Evolutionary conservation across 2,888 invertebrate species (phyloP), one percentile per base, ranked within the genome.

Genomic region (Thyatira batis): DNA sequence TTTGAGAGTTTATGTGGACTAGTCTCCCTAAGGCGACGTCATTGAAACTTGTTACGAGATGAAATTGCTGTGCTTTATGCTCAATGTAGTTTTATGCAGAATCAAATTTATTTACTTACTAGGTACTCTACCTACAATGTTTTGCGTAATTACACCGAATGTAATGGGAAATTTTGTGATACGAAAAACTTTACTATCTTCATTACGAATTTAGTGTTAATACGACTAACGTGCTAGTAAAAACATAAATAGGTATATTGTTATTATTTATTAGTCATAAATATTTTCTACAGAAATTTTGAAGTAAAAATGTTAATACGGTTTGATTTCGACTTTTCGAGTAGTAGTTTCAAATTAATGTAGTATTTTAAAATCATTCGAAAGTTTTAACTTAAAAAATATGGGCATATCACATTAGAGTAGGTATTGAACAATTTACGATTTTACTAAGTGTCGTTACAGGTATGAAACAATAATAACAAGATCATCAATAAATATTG

Each of bases 41-140:
- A 80, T 78, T 78, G 77, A 80, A 82, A 82, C 80, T 82, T 80
- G 76, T 79, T 77, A 78, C 71, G 76, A 76, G 73, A 77, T 76
- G 75, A 76, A 77, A 78, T 71, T 78, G 76, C 71, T 69, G 72
- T 72, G 74, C 73, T 79, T 78, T 76, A 76, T 67, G 64, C 66
- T 67, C 61, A 58, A 57, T 59, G 69, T 60, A 75, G 70, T 74
- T 74, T 69, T 25, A 53, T 67, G 69, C 56, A 57, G 61, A 63
- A 66, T 0, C 8, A 39, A 1, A 55, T 54, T 30, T 49, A 54
- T 55, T 58, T 52, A 55, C 52, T n/a, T 55, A 33, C 53, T 53
- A 54, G 30, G 53, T n/a, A n/a, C n/a, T n/a, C n/a, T n/a, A n/a
- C n/a, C n/a, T n/a, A 43, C 58, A 3, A 17, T 27, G n/a, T 27